Evolutionary conservation across 1,140 invertebrate genomes (phyloP).

Genomic region (Drosophila lini): DNA sequence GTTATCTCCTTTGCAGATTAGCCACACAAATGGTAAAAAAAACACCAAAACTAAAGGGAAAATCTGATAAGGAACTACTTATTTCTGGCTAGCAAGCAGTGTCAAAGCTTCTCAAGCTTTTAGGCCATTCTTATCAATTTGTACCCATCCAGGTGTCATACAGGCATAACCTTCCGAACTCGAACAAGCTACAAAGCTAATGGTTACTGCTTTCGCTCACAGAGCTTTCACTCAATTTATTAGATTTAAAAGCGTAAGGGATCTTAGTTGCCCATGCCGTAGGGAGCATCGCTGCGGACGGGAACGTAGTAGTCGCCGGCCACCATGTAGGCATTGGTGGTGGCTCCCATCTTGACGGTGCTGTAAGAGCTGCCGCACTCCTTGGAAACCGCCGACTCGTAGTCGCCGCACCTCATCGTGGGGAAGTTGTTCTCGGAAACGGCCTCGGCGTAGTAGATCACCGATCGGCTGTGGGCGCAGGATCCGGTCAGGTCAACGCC

Average conservation of each 20-base stretch:
- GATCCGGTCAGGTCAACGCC: conserved; percentile 72
- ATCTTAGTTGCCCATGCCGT: conserved; percentile 69
- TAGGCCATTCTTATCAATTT: not conserved
- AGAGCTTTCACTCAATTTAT: conserved; percentile 39
- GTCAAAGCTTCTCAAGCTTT: not conserved
- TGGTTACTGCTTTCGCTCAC: conserved; percentile 17
- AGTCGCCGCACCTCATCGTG: conserved; percentile 65
- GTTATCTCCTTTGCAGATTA: not conserved
- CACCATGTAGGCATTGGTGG: conserved; percentile 77
- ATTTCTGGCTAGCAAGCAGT: not conserved
- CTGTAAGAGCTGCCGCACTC: conserved; percentile 69
- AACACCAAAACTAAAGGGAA: not conserved
- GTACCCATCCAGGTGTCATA: not conserved
- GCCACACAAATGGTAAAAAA: not conserved
- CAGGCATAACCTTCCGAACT: not conserved
- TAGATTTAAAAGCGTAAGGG: conserved; percentile 8
- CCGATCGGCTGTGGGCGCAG: conserved; percentile 85
- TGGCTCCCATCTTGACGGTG: conserved; percentile 82
- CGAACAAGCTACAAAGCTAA: not conserved
- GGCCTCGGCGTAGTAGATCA: conserved; percentile 86
- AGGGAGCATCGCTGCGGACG: conserved; percentile 71
- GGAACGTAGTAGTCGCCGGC: conserved; percentile 80
- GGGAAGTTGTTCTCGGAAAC: conserved; percentile 63
- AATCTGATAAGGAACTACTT: not conserved
- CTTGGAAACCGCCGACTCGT: conserved; percentile 62